Conservation (phyloP, 2,888 invertebrate species). For the Meteorus colon region DNA sequence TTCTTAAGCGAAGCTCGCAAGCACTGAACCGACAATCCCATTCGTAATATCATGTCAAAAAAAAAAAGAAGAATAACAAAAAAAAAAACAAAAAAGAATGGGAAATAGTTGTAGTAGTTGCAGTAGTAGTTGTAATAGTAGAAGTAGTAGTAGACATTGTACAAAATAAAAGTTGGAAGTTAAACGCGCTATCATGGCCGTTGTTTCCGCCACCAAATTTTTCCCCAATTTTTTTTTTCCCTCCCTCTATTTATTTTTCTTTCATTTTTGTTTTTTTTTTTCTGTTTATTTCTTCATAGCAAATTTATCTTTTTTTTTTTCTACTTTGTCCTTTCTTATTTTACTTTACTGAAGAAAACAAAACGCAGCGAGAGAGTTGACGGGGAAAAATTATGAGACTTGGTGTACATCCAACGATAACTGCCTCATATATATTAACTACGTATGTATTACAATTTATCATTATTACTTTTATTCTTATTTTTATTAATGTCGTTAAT, state of each 20-base stretch:
- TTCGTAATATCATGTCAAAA: constrained; percentile 43
- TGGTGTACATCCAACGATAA: constrained; percentile 6
- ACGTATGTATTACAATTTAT: background rate
- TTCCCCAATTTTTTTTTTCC: constrained; percentile 29
- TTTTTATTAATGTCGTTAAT: no score
- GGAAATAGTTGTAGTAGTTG: background rate
- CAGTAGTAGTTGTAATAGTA: background rate
- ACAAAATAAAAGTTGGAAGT: constrained; percentile 43
- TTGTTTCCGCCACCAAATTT: constrained; percentile 63
- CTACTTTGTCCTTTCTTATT: background rate
- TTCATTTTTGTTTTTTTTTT: background rate
- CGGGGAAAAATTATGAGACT: constrained; percentile 21
- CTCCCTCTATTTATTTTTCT: background rate
- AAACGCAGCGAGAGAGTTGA: constrained; percentile 13
- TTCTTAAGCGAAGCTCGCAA: constrained; percentile 53
- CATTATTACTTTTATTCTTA: background rate
- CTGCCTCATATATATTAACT: constrained; percentile 13
- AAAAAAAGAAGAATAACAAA: background rate
- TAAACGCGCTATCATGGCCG: constrained; percentile 60
- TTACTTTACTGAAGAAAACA: background rate
- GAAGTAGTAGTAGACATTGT: background rate
- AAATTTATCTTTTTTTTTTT: background rate
- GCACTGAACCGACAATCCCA: constrained; percentile 47
- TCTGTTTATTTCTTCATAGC: background rate
- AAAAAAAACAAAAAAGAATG: background rate